A percentile compares a stretch with the other conserved stretches of the same genome.
phyloP scores from a whole-genome alignment of 2,888 invertebrate species.

The Atethmia centrago region DNA sequence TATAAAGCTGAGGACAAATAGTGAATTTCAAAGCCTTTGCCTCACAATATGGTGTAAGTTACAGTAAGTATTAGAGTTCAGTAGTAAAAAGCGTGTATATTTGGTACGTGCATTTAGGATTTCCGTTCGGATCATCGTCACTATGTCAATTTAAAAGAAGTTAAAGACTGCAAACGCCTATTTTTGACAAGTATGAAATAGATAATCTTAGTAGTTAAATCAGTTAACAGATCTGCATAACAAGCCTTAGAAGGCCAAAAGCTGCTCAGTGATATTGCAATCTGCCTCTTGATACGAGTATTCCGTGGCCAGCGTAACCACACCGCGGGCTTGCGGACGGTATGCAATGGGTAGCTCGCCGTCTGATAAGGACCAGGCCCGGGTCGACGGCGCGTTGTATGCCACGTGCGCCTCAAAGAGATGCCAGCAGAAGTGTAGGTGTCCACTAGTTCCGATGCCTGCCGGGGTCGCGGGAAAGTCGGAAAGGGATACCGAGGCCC shows the following conservation, averaged over 20 bases:
- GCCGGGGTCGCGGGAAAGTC: too few relatives aligned
- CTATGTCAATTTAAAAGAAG: not conserved
- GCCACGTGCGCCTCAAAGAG: too few relatives aligned
- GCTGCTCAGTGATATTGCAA: not conserved
- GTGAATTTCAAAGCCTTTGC: constrained; percentile 47
- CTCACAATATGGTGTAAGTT: constrained; percentile 23
- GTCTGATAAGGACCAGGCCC: too few relatives aligned
- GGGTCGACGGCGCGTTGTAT: too few relatives aligned
- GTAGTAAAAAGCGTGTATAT: not conserved
- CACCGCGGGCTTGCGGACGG: too few relatives aligned
- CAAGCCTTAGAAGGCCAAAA: not conserved
- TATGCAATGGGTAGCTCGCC: too few relatives aligned
- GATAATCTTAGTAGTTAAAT: too few relatives aligned
- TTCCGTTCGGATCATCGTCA: not conserved
- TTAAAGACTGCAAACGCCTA: not conserved
- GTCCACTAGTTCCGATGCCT: too few relatives aligned
- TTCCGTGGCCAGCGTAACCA: not conserved
- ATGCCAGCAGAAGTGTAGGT: too few relatives aligned
- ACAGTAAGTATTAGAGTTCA: constrained; percentile 41
- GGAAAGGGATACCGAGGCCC: too few relatives aligned
- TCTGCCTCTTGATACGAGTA: not conserved
- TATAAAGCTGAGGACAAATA: constrained; percentile 13
- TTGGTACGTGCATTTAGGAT: not conserved
- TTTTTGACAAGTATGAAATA: not conserved
- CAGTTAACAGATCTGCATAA: not conserved